These are phyloP conservation scores for Platycercus adscitus DNA, from an alignment of 2,113 vertebrate species.

Conservation along the genomic window DNA sequence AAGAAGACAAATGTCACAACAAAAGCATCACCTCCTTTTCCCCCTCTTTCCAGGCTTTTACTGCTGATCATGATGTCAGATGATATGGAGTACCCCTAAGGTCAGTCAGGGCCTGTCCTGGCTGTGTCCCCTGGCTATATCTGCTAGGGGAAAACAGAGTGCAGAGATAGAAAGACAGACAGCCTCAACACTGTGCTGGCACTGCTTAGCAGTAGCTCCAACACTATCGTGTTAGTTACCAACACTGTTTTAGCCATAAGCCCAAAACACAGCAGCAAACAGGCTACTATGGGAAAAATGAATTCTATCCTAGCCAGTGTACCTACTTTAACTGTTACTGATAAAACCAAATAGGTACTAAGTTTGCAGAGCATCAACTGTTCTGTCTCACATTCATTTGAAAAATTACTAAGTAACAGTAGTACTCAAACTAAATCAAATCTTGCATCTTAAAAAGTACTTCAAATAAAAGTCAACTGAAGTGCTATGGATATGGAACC, in stretches of 20 bases:
- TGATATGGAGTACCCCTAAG: fast-evolving
- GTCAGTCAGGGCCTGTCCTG: not conserved
- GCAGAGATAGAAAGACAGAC: not conserved
- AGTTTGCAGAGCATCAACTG: not conserved
- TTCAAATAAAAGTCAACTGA: not conserved
- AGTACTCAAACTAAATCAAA: not conserved
- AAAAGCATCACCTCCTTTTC: not conserved
- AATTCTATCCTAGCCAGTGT: not conserved
- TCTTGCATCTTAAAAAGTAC: not conserved
- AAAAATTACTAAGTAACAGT: not conserved
- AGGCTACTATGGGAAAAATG: fast-evolving
- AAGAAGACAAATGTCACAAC: not conserved
- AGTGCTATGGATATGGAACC: not conserved
- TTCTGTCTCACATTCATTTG: not conserved
- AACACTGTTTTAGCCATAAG: not conserved
- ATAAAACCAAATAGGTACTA: not conserved
- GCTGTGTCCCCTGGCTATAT: not conserved
- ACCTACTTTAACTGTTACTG: fast-evolving
- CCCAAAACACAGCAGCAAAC: not conserved
- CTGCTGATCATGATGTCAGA: not conserved
- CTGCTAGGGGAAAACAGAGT: not conserved
- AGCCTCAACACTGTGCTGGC: not conserved
- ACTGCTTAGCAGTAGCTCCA: not conserved
- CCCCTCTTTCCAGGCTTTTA: not conserved
- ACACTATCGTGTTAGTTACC: not conserved